phyloP scores from a whole-genome alignment of 2,888 invertebrate genomes.

The Lithosia quadra region DNA sequence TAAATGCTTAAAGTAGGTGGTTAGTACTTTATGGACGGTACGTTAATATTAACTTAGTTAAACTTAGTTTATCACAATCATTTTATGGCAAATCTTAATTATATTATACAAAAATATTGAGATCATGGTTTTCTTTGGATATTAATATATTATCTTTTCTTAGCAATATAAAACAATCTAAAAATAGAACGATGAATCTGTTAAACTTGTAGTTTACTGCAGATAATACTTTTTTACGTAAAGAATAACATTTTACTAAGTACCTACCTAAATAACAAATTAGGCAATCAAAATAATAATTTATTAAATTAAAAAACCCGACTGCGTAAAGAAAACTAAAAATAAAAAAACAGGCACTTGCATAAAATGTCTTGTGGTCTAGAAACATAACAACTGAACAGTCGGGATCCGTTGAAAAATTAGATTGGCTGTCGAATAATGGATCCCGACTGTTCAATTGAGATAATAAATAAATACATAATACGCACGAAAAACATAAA shows the following conservation, averaged over 20 bases:
- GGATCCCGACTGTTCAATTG: too few relatives aligned
- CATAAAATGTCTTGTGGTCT: too few relatives aligned
- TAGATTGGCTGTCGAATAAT: too few relatives aligned
- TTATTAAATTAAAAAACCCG: too few relatives aligned
- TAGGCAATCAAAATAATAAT: too few relatives aligned
- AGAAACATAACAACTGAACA: too few relatives aligned
- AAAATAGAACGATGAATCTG: background rate
- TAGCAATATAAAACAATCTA: background rate
- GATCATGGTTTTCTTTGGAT: constrained; percentile 4
- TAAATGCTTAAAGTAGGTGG: background rate
- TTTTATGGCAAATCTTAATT: background rate
- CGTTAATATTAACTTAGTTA: background rate
- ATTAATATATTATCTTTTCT: background rate
- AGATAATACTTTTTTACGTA: background rate
- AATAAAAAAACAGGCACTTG: too few relatives aligned
- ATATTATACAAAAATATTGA: constrained; percentile 5
- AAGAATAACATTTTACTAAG: background rate
- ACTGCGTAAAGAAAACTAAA: too few relatives aligned
- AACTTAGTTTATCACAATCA: background rate
- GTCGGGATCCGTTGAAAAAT: too few relatives aligned
- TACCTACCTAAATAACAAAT: background rate
- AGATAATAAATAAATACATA: too few relatives aligned
- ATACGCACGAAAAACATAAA: too few relatives aligned
- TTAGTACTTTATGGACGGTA: background rate
- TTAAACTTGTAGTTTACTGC: background rate